phyloP scores from a whole-genome alignment of 2,888 invertebrate species.

The Xanthorhoe spadicearia region DNA sequence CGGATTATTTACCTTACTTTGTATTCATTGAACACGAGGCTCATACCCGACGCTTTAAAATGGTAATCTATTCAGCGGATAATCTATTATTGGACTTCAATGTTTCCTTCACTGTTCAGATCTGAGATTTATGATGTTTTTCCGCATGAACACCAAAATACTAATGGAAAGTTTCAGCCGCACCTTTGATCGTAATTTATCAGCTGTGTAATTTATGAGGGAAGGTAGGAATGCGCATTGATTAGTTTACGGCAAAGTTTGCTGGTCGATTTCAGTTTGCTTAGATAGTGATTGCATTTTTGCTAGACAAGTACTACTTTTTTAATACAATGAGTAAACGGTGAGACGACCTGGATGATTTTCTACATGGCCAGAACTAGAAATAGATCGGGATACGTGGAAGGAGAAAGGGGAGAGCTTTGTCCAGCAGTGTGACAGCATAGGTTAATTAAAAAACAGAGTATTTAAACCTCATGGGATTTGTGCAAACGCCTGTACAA shows the following conservation, averaged over 20 bases:
- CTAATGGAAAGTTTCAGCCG: conserved; percentile 15
- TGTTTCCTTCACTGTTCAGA: conserved; percentile 11
- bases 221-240: neutral
- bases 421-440: no score
- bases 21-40: conserved; percentile 12
- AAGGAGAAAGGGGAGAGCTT: no score
- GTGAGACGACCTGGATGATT: no score
- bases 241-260: neutral
- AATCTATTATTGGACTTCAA: conserved; percentile 23
- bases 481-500: no score
- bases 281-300: neutral
- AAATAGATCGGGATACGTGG: no score
- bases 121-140: conserved; percentile 27
- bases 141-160: conserved; percentile 25
- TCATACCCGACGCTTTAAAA: conserved; percentile 18
- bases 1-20: neutral
- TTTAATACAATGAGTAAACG: no score
- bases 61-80: conserved; percentile 24
- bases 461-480: no score
- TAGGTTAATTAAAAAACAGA: no score
- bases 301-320: neutral
- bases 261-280: neutral
- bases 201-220: neutral
- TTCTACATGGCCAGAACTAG: no score
- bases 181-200: neutral